phyloP scores from a whole-genome alignment of 1,140 invertebrate genomes.

The Pseudachorutes palmiensis region DNA sequence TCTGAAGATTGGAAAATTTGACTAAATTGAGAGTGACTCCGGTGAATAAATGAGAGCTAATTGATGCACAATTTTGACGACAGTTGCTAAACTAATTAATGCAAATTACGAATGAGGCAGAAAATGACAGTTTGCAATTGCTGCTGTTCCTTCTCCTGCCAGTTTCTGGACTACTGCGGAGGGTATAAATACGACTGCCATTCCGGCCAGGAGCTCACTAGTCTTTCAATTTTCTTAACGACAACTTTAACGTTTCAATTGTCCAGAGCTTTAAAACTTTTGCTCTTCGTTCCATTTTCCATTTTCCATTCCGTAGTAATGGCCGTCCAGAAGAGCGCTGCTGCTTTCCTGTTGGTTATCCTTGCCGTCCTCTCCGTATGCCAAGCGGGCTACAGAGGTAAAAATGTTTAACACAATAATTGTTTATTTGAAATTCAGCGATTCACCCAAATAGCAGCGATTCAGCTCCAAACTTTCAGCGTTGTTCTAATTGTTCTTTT shows the following conservation, averaged over 20 bases:
- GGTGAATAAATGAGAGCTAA: not conserved
- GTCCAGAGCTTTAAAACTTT: not conserved
- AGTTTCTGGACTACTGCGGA: not conserved
- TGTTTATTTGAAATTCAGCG: too few relatives aligned
- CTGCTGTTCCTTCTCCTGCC: not conserved
- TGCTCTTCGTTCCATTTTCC: not conserved
- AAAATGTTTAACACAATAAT: too few relatives aligned
- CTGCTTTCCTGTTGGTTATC: too few relatives aligned
- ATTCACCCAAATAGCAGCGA: not conserved
- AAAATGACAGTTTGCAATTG: not conserved
- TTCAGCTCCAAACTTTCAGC: not conserved
- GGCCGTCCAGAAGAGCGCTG: not conserved
- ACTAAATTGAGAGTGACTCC: not conserved
- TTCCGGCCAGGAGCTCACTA: not conserved
- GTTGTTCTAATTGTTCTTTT: not conserved
- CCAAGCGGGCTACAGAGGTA: not conserved
- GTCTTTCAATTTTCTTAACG: not conserved
- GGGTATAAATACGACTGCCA: not conserved
- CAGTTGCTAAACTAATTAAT: not conserved
- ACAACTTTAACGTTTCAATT: not conserved
- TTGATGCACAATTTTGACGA: not conserved
- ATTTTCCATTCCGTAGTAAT: not conserved
- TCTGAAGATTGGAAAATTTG: not conserved
- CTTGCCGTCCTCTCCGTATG: not conserved
- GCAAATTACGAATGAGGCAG: not conserved